phyloP scores from a whole-genome alignment of 2,113 vertebrate genomes.

The Petrocephalus zakoni region DNA sequence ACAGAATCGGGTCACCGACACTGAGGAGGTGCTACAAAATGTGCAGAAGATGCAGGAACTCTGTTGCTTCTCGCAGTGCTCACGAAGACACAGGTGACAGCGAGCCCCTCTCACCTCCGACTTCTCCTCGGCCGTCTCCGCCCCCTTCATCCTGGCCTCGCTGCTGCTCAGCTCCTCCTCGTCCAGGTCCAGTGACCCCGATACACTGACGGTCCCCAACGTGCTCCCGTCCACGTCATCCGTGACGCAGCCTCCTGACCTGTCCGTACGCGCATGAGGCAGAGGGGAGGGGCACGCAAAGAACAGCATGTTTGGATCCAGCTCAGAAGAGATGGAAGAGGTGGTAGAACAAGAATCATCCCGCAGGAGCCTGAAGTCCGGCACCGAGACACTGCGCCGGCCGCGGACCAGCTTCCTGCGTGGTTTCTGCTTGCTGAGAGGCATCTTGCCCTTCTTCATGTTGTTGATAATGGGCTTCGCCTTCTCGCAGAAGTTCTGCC shows the following conservation, averaged over 20 bases:
- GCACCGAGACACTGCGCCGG: constrained; percentile 62
- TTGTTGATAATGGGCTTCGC: constrained; percentile 42
- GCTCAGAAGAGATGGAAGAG: background rate
- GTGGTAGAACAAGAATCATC: background rate
- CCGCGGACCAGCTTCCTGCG: constrained; percentile 34
- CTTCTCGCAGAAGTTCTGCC: constrained; percentile 44
- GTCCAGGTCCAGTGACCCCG: background rate
- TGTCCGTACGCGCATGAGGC: constrained; percentile 43
- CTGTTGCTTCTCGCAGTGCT: background rate
- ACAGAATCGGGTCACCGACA: background rate
- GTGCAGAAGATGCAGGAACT: background rate
- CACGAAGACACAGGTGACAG: background rate
- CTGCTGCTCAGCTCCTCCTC: background rate
- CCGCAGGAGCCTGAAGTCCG: constrained; percentile 44
- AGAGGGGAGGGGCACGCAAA: constrained; percentile 17
- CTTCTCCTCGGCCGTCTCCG: background rate
- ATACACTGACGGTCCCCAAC: no score
- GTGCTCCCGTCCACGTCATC: background rate
- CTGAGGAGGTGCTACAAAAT: background rate
- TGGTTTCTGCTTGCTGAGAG: background rate
- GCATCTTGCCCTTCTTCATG: constrained; percentile 30
- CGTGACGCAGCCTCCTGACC: background rate
- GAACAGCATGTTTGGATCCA: constrained; percentile 5
- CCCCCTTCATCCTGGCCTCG: background rate
- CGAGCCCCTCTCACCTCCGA: background rate